Evolutionary conservation across 2,888 invertebrate genomes (phyloP).

Genomic region (Gonocerus acuteangulatus): DNA sequence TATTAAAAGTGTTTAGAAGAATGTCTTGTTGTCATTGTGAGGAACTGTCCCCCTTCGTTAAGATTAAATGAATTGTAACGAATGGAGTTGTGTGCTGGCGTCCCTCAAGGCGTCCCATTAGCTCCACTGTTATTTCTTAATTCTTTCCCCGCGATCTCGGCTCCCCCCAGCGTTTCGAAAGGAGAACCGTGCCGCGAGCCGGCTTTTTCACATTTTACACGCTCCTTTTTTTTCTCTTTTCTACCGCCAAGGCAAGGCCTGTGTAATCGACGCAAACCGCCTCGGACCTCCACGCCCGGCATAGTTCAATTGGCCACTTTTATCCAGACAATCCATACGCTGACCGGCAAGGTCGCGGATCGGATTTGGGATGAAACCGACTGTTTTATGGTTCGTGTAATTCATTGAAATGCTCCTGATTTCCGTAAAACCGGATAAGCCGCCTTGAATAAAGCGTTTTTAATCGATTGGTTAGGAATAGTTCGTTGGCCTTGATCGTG

Average conservation of each 20-base stretch:
- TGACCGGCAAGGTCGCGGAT: too few relatives aligned
- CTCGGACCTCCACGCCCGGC: not conserved
- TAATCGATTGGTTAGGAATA: too few relatives aligned
- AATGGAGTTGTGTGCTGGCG: not conserved
- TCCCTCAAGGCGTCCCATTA: constrained; percentile 12
- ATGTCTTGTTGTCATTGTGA: too few relatives aligned
- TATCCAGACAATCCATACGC: not conserved
- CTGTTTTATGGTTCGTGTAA: too few relatives aligned
- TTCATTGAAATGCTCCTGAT: not conserved
- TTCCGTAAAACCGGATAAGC: not conserved
- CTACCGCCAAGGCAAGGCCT: constrained; percentile 4
- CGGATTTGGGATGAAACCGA: too few relatives aligned
- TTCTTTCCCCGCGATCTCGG: constrained; percentile 11
- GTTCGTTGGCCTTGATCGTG: too few relatives aligned
- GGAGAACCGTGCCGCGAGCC: constrained; percentile 12
- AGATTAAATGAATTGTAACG: too few relatives aligned
- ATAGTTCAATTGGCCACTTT: not conserved
- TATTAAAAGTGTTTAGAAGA: too few relatives aligned
- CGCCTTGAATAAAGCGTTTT: too few relatives aligned
- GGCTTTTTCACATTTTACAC: constrained; percentile 17
- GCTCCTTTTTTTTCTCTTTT: constrained; percentile 3
- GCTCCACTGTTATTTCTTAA: constrained; percentile 19
- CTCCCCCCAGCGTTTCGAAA: constrained; percentile 7
- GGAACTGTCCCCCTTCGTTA: too few relatives aligned
- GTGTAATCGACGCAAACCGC: constrained; percentile 18